These are phyloP conservation scores for Falco biarmicus DNA, from an alignment of 2,797 vertebrate genomes.

Conservation along the genomic window DNA sequence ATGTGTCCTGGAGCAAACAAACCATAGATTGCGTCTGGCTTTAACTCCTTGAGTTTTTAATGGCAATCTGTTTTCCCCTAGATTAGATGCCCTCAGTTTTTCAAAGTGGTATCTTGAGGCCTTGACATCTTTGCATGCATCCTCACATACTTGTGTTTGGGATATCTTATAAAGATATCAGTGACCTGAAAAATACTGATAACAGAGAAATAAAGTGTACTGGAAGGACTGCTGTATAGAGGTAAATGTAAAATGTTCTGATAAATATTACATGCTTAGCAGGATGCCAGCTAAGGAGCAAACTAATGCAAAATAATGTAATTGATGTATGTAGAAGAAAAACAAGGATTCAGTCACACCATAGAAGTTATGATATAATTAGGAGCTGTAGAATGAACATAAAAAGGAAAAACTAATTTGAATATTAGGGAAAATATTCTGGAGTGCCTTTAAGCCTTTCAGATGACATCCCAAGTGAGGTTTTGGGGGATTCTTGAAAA, in stretches of 20 bases:
- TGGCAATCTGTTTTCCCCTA: neutral
- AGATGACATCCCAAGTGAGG: neutral
- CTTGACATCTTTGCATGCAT: neutral
- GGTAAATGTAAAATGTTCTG: neutral
- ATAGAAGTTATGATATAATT: neutral
- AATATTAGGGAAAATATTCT: neutral
- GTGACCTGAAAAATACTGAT: neutral
- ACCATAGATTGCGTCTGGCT: neutral
- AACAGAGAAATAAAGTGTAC: neutral
- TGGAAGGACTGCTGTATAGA: neutral
- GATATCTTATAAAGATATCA: neutral
- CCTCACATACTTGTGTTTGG: neutral
- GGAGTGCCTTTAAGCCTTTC: conserved; percentile 30
- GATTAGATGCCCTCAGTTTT: neutral
- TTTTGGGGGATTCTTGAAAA: neutral
- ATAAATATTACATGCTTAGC: neutral
- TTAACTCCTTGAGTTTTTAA: neutral
- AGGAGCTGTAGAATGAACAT: neutral
- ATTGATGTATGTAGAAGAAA: neutral
- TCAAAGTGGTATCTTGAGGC: neutral
- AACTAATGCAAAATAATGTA: neutral
- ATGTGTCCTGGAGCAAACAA: neutral
- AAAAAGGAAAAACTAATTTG: neutral
- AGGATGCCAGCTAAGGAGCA: neutral
- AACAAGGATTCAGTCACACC: neutral